Conservation (phyloP, 2,888 invertebrate species). For the Caenorhabditis doughertyi region DNA sequence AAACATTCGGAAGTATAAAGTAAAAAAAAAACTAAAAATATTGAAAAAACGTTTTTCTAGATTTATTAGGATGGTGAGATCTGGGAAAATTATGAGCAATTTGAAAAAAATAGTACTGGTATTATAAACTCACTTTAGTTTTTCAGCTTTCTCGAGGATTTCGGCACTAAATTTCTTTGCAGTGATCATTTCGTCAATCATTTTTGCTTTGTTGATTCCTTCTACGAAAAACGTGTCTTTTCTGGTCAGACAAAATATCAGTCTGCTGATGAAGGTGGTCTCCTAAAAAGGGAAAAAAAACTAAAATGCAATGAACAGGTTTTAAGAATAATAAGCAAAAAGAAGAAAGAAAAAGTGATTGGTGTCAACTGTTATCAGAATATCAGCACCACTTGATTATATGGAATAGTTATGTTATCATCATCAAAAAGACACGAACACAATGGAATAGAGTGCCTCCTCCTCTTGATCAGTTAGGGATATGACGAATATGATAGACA, state of each 20-base stretch:
- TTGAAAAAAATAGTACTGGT: no score
- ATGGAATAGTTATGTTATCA: conserved; percentile 52
- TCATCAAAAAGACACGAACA: background rate
- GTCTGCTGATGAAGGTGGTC: conserved; percentile 8
- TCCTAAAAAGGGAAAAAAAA: conserved; percentile 21
- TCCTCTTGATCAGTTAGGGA: conserved; percentile 20
- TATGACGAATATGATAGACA: conserved; percentile 35
- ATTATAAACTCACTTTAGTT: conserved; percentile 60
- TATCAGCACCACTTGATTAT: conserved; percentile 15
- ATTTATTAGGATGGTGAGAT: background rate
- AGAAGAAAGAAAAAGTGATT: background rate
- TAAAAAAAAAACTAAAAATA: background rate
- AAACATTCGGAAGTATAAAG: background rate
- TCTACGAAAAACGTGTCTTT: conserved; percentile 25
- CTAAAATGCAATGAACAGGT: conserved; percentile 22
- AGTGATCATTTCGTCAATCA: conserved; percentile 65
- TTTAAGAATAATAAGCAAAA: conserved; percentile 25
- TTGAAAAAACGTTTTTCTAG: background rate
- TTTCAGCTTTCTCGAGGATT: conserved; percentile 66
- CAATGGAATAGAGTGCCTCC: background rate
- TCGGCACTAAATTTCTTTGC: conserved; percentile 67
- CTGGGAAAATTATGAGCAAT: no score
- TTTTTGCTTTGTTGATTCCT: conserved; percentile 15
- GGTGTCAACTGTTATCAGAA: conserved; percentile 36
- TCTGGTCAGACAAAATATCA: conserved; percentile 26